These are phyloP conservation scores for Vannuccia rotundouncinata DNA, from an alignment of 2,888 invertebrate genomes.

Conservation along the genomic window DNA sequence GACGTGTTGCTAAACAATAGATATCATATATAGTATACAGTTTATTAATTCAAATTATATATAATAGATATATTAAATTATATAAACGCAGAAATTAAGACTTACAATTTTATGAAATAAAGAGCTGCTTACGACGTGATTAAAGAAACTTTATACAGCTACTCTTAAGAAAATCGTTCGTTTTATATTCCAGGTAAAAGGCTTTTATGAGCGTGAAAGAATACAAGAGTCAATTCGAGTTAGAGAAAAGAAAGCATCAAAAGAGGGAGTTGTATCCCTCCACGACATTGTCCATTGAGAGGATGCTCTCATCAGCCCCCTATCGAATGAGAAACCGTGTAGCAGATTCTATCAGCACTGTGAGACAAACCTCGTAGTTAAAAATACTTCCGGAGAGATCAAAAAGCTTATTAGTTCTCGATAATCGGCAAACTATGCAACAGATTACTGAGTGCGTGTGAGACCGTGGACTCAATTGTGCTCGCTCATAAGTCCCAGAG, in stretches of 20 bases:
- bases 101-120: no score
- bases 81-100: neutral
- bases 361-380: neutral
- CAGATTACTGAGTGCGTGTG: slow-evolving; percentile 19
- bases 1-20: no score
- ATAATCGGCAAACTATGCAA: neutral
- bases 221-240: no score
- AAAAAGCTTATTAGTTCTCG: neutral
- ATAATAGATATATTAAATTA: neutral
- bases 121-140: no score
- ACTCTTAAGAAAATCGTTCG: no score
- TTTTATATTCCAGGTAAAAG: no score
- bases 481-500: neutral
- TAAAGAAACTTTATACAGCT: no score
- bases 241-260: neutral
- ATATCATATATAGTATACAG: no score
- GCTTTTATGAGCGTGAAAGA: no score
- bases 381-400: slow-evolving; percentile 11
- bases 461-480: slow-evolving; percentile 23
- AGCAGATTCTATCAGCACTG: neutral
- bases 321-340: no score
- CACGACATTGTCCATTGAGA: neutral
- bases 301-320: neutral
- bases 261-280: neutral
- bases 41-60: neutral